Evolutionary conservation across 2,797 vertebrate species (phyloP), one percentile per base, ranked within the genome.

Genomic region (Nothura maculosa): DNA sequence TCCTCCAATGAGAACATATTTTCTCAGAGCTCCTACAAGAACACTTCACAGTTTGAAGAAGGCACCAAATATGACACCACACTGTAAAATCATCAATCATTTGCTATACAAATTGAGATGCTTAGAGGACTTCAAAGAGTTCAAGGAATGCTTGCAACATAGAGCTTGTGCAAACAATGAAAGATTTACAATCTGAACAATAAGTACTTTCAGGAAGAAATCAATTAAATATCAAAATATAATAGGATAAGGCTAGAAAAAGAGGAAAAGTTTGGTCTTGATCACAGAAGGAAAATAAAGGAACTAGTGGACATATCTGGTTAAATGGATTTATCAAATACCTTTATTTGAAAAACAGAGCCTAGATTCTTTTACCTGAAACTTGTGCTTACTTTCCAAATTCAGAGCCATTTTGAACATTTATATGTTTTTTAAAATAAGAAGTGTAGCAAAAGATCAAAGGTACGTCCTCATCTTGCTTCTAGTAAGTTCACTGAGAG

Each of bases 81-180:
- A 47, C 75, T 87, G 94, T 92, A 84, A 82, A 78, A 87, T 45
- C 81, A 94, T 94, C 81, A 93, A 75, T 94, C 92, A 87, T 87
- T 87, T 88, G 32, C 68, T 72, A 78, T 93, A 83, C 50, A 92
- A 92, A 96, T 87, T 72, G 28, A 68, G 76, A 83, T 62, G 87
- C 69, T 81, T 91, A 91, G 58, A 92, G 82, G 85, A 96, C 70
- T 93, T 92, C 55, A 69, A 69, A 86, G 57, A 84, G 76, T 89
- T 96, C 73, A 81, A 93, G 90, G 81, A 85, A 43, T 91, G 81
- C 75, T 75, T 88, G 67, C 83, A 76, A 76, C 87, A 79, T 0
- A 2, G 64, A 54, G 32, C 54, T 77, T 87, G 64, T 74, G 64
- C 43, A 85, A 91, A 84, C 67, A 87, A 36, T 62, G 80, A 60